Conservation (phyloP, 2,113 vertebrate genomes). For the Eulemur macaco region DNA sequence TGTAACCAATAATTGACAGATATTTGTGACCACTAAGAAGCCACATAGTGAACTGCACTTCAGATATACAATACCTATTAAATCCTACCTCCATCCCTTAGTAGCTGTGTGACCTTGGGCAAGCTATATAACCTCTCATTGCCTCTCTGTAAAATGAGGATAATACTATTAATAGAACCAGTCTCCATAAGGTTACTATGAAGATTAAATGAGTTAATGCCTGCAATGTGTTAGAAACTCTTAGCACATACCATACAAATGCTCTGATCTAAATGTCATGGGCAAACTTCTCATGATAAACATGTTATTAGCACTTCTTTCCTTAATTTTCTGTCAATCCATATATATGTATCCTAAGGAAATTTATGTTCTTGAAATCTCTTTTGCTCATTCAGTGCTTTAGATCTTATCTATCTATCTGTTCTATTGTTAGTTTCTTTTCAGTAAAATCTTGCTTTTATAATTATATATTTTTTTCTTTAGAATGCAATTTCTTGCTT, state of each 20-base stretch:
- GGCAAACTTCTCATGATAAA: neutral
- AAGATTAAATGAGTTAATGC: neutral
- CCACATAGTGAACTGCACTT: fast-evolving
- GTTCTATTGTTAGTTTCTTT: neutral
- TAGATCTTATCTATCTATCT: neutral
- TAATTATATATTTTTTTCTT: neutral
- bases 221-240: neutral
- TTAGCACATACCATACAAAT: neutral
- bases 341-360: neutral
- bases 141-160: neutral
- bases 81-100: fast-evolving
- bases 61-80: neutral
- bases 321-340: neutral
- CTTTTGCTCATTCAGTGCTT: neutral
- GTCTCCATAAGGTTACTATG: neutral
- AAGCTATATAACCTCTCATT: neutral
- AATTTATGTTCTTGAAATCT: neutral
- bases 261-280: neutral
- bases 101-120: neutral
- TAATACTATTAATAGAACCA: neutral
- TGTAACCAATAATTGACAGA: neutral
- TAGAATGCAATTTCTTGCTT: neutral
- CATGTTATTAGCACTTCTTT: neutral
- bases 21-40: neutral
- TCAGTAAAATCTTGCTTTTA: neutral